Base-by-base conservation (phyloP, 2,797 vertebrate genomes). In the Etheostoma nigrum region DNA sequence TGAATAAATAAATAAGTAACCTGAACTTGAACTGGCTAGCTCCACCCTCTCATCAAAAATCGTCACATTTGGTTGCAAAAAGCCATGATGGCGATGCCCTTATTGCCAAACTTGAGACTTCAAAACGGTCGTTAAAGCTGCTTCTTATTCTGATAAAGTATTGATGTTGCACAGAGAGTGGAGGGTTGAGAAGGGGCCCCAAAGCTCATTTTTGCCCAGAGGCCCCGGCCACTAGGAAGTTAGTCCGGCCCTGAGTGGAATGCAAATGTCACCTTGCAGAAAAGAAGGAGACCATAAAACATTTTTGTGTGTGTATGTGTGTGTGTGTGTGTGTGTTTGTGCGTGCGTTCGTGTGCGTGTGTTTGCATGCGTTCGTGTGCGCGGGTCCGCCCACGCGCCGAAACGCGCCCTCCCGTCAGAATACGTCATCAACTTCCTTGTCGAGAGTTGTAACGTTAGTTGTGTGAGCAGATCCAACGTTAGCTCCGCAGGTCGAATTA, bases 401-500 rank as follows among this genome's bases (percentile, higher is more conserved):
- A 77, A 72, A 54, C 53, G 74, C 75, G 71, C 84, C 83, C 81
- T 19, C 33, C 33, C 71, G 27, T 55, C 3, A 13, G 5, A 4
- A 6, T 48, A 86, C 87, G 83, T 88, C 83, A 86, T 10, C 51
- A 53, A 13, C 73, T 36, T 75, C 89, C 82, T 73, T n/a, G 52
- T 36, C 48, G 45, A 64, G 75, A 86, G 79, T 87, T 89, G 89
- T 88, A 86, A 40, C 36, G 83, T 86, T 82, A 52, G 36, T 40
- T 49, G 54, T 55, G 73, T 19, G 44, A 65, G 82, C 80, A 14
- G 57, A 33, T 8, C 40, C 25, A 55, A 19, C 72, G 82, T 82
- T 75, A 87, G 90, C 88, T 79, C 82, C 40, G 12, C 40, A 83
- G 85, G 76, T 79, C 84, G 76, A 78, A 64, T 53, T 84, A 86